phyloP scores from a whole-genome alignment of 2,797 vertebrate species.

The Halcyon badia region DNA sequence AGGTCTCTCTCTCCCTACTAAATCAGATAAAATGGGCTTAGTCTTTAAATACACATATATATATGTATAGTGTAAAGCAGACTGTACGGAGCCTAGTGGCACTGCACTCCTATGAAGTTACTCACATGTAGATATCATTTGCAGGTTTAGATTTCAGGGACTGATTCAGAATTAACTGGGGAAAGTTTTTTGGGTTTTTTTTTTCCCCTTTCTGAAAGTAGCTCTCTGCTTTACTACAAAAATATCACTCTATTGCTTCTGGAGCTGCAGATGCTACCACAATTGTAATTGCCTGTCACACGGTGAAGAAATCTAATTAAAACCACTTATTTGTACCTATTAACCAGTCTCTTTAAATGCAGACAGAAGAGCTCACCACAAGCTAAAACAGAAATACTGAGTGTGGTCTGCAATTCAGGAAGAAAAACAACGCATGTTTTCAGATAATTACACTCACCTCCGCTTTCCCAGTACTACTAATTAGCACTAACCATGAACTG shows the following conservation, averaged over 20 bases:
- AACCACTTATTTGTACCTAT: slow-evolving; percentile 52
- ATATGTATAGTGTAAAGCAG: not conserved
- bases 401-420: not conserved
- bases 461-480: slow-evolving; percentile 25
- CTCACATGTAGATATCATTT: not conserved
- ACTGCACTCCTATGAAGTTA: not conserved
- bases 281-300: slow-evolving; percentile 15
- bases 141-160: not conserved
- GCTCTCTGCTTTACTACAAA: not conserved
- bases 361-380: slow-evolving; percentile 52
- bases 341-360: slow-evolving; percentile 42
- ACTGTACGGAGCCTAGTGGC: not conserved
- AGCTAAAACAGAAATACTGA: not conserved
- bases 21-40: not conserved
- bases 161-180: not conserved
- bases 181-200: not conserved
- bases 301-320: slow-evolving; percentile 52
- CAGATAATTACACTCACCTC: slow-evolving; percentile 43
- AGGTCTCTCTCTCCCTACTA: not conserved
- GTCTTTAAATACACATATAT: not conserved
- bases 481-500: slow-evolving; percentile 15
- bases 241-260: not conserved
- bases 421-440: not conserved
- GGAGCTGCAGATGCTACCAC: slow-evolving; percentile 33
- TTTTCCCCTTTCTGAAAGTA: not conserved